Evolutionary conservation across 2,888 invertebrate species (phyloP), one percentile per base, ranked within the genome.

Genomic region (Agrenia bidenticulata): DNA sequence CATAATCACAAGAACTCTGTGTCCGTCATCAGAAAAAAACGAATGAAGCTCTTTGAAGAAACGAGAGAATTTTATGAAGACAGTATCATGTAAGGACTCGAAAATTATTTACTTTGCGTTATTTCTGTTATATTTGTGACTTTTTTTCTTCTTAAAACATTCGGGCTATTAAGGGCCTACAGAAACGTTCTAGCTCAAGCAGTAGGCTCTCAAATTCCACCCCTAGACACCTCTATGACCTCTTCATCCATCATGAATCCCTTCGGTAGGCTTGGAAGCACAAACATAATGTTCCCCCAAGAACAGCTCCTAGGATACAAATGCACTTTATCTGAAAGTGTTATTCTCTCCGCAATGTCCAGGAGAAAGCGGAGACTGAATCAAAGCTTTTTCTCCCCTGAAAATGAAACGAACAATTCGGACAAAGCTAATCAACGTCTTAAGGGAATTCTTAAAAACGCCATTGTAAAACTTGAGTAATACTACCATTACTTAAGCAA

Each of bases 1-100:
- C 17, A 9, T 7, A 57, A 57, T 9, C 57, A 57, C 41, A 39
- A 7, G 9, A 37, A 57, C 21, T 57, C 57, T 19, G 41, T 57
- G 13, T 19, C 21, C 11, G 2, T 57, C n/a, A 9, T 57, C n/a
- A 57, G 57, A 39, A 17, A 39, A 23, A 57, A 57, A n/a, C 17
- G 57, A 11, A 32, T 57, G 2, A 37, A 57, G 27, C n/a, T 57
- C 2, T 57, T 57, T 21, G 23, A n/a, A 41, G 57, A 57, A 41
- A 57, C 41, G 2, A n/a, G 27, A 39, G 23, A 39, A 21, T 57
- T 57, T 57, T 57, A 17, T 57, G 37, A 57, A 57, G 57, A 57
- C 32, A 57, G 57, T 23, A 41, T 57, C 27, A 41, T 17, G 57
- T 57, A 57, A 19, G 55, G 9, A n/a, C 5, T 13, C 13, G 9